Percentiles rank a stretch among this genome's conserved stretches.
Conservation (phyloP, 2,113 vertebrate species). For the Sinocyclocheilus grahami region DNA sequence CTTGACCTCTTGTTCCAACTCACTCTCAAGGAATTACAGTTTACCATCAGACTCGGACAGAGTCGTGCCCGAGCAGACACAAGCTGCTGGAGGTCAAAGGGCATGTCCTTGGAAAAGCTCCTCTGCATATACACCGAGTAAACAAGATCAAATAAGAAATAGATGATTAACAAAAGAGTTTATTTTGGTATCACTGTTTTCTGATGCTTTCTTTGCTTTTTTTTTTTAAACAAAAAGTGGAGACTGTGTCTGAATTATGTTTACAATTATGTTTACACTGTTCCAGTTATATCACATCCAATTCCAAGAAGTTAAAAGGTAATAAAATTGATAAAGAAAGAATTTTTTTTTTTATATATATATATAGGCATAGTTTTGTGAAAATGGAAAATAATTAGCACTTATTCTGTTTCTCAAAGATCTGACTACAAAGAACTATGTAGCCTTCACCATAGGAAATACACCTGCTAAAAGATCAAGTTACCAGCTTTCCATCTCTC, state of each 20-base stretch:
- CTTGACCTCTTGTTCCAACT: too few species aligned
- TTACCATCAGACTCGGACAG: constrained; percentile 73
- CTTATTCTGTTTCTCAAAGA: too few species aligned
- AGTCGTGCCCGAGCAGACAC: constrained; percentile 71
- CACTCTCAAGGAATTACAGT: constrained; percentile 58
- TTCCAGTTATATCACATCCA: too few species aligned
- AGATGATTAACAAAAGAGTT: not conserved
- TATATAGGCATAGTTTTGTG: too few species aligned
- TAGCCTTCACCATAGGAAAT: too few species aligned
- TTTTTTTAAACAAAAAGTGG: not conserved
- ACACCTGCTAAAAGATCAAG: too few species aligned
- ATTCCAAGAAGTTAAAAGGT: too few species aligned
- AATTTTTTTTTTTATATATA: too few species aligned
- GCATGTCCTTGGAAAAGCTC: constrained; percentile 70
- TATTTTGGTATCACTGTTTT: not conserved
- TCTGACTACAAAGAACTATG: too few species aligned
- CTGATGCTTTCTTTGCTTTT: not conserved
- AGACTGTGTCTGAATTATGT: not conserved
- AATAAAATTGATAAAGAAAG: too few species aligned
- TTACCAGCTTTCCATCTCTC: too few species aligned
- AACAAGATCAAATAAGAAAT: not conserved
- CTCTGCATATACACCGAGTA: constrained; percentile 64
- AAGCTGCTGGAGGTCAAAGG: constrained; percentile 74
- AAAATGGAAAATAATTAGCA: too few species aligned
- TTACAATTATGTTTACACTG: not conserved